Evolutionary conservation across 2,113 vertebrate genomes (phyloP).

Genomic region (Mionectes macconnelli): DNA sequence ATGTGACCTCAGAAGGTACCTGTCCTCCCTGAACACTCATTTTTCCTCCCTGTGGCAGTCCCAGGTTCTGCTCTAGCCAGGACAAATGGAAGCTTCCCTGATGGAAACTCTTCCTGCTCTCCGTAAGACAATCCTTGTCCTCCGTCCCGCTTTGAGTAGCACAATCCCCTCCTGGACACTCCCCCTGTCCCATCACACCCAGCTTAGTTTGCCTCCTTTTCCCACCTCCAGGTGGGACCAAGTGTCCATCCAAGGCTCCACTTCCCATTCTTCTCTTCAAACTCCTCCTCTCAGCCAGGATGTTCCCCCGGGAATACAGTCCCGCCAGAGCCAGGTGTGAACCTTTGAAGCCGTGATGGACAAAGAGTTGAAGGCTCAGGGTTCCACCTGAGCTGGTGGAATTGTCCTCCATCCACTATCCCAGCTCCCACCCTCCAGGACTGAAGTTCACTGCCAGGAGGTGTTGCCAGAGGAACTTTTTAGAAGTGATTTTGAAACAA

Average conservation of each 20-base stretch:
- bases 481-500: neutral
- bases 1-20: neutral
- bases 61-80: neutral
- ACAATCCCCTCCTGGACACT: neutral
- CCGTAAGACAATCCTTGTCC: neutral
- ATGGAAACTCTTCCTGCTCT: neutral
- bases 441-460: neutral
- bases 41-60: neutral
- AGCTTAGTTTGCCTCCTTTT: neutral
- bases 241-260: rapidly evolving
- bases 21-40: neutral
- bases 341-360: no score
- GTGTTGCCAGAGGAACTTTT: neutral
- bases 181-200: neutral
- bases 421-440: neutral
- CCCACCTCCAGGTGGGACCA: neutral
- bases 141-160: neutral
- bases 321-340: rapidly evolving
- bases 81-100: neutral
- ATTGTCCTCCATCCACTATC: rapidly evolving
- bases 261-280: neutral
- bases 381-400: neutral
- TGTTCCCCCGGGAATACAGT: neutral
- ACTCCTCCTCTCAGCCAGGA: neutral
- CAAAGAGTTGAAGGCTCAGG: no score